Evolutionary conservation across 1,140 invertebrate genomes (phyloP), one percentile per base, ranked within the genome.

Genomic region (Lethrus apterus): DNA sequence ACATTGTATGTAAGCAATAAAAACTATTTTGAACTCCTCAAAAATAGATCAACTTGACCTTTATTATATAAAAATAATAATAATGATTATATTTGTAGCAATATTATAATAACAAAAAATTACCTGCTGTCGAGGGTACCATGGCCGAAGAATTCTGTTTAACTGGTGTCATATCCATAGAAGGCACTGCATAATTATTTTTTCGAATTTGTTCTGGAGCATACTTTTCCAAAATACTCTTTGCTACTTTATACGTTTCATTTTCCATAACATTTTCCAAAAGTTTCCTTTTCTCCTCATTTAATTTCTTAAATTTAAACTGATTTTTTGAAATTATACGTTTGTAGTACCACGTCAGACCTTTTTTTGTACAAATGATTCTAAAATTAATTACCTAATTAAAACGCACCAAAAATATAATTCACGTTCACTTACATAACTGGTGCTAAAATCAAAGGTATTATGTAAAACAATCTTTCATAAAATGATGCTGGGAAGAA

Each of bases 171-270:
- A 53, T 48, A 52, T 66, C 51, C 57, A 49, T 38, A 14, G 34
- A 24, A 31, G 33, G 18, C 20, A 62, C 40, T 42, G 40, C 10
- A 11, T 21, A 38, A 13, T 56, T 17, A 35, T 60, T 61, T 55
- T 67, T 69, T 52, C 63, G 60, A 9, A 81, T 60, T 57, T 79
- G 73, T 50, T 81, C 77, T 23, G 80, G 80, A 42, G 83, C 89
- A 76, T 84, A 95, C 65, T 88, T 91, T 61, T 93, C 83, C 38
- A 96, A 70, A 56, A 96, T 89, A 67, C 90, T 83, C 70, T 87
- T 92, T 1, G 91, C 92, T 58, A 93, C 89, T 73, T 97, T 98
- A 66, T 96, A 99, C 1, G 92, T 97, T 72, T 98, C 94, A 34
- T 83, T 98, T 64, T 98, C 93, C 79, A 92, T 96, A 21, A 98